Evolutionary conservation across 2,113 vertebrate species (phyloP).

Genomic region (Lathamus discolor): DNA sequence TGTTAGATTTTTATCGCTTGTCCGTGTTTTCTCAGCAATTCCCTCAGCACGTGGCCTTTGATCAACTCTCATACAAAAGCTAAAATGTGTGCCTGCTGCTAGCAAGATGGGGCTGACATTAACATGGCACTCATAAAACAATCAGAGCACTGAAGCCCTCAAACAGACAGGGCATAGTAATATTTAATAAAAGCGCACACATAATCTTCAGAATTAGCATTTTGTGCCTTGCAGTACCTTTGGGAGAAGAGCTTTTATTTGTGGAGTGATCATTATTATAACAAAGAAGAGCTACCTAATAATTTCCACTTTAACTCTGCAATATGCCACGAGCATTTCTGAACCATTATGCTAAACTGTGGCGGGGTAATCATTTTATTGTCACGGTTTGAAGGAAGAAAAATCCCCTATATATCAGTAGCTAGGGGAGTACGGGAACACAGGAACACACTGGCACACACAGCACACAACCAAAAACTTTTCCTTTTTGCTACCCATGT

Average conservation of each 20-base stretch:
- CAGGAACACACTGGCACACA: not conserved
- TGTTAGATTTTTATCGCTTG: constrained; percentile 93
- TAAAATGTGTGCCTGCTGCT: constrained; percentile 86
- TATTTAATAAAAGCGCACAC: constrained; percentile 97
- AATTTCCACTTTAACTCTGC: constrained; percentile 85
- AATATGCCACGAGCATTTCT: constrained; percentile 82
- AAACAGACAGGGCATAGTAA: constrained; percentile 92
- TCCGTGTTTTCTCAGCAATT: constrained; percentile 95
- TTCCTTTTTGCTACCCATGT: not conserved
- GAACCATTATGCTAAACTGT: constrained; percentile 86
- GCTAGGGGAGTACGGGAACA: constrained; percentile 39
- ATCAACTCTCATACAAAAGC: constrained; percentile 89
- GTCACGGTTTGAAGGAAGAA: constrained; percentile 80
- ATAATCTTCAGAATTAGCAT: constrained; percentile 99
- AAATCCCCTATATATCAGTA: constrained; percentile 74
- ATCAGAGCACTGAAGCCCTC: constrained; percentile 88
- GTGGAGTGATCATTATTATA: constrained; percentile 88
- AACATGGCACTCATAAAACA: constrained; percentile 99
- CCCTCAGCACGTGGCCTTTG: constrained; percentile 96
- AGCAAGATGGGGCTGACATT: constrained; percentile 95
- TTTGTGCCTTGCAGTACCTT: constrained; percentile 87
- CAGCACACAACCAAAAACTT: constrained; percentile 19
- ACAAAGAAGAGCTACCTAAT: constrained; percentile 86
- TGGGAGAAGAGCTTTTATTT: constrained; percentile 90
- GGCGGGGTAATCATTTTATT: constrained; percentile 83